Base-by-base conservation (phyloP, 2,888 invertebrate species). In the Xylota segnis region DNA sequence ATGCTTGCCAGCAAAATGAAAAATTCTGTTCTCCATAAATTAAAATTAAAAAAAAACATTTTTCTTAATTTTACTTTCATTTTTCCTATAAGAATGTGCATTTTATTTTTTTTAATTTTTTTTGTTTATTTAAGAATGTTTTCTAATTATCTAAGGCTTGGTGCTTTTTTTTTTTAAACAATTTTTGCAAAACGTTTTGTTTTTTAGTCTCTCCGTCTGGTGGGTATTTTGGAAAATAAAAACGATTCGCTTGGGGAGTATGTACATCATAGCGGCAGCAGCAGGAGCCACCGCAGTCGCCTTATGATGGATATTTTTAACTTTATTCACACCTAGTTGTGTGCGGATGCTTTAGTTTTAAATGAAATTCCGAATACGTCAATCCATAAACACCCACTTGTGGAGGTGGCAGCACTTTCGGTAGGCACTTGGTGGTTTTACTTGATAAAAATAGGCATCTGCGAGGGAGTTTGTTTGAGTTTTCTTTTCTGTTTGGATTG, bases 311-410 rank as follows among this genome's bases (percentile, higher is more conserved):
- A 76, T 82, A 77, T 76, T 76, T 82, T 86, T 68, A 72, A 76
- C 47, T 76, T 74, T 70, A 59, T 75, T 83, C 71, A 79, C 79
- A 79, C 78, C 78, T 71, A 78, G 78, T 56, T 76, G 47, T 68
- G 56, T 83, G 72, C 23, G 75, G 54, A 81, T 75, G 84, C 27
- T 81, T 70, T 54, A 71, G 79, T 84, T 84, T 75, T 81, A 81
- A 84, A 84, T 81, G 82, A 82, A 76, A 86, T 86, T 86, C 86
- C 76, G 77, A 86, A 86, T 86, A 86, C 75, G 84, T 84, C 84
- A 84, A 84, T 84, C 83, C 84, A 84, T 84, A 79, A 84, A 84
- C 84, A 84, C 84, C 81, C 84, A 84, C 84, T 84, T 84, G 84
- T 84, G 70, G 81, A 81, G 81, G 75, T 45, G 79, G 71, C 65